phyloP scores from a whole-genome alignment of 2,888 invertebrate species.

The Dyspetes luteomarginatus region DNA sequence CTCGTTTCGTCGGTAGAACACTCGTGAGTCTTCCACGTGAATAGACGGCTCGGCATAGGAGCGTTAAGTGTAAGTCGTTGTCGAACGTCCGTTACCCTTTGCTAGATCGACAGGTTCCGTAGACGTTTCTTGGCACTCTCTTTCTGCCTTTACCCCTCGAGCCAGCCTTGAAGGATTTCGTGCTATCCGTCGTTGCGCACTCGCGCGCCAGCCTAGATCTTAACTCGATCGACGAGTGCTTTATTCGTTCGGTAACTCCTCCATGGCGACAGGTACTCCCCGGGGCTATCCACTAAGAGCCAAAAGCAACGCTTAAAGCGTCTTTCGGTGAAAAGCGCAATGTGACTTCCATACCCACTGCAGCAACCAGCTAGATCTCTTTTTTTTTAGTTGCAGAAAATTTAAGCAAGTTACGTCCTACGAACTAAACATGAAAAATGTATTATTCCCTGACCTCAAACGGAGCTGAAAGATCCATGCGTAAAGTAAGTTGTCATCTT shows the following conservation, averaged over 20 bases:
- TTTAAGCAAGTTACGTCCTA: too few relatives aligned
- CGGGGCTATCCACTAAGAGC: slow-evolving; percentile 3
- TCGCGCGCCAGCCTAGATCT: slow-evolving; percentile 23
- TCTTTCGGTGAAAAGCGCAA: neutral
- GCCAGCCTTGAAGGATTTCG: slow-evolving; percentile 8
- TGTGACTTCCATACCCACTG: too few relatives aligned
- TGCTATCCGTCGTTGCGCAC: slow-evolving; percentile 33
- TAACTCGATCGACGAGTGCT: slow-evolving; percentile 44
- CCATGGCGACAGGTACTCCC: slow-evolving; percentile 26
- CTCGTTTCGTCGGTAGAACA: slow-evolving; percentile 64
- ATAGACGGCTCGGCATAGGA: slow-evolving; percentile 69
- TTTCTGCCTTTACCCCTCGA: slow-evolving; percentile 14
- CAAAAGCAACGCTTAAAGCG: neutral
- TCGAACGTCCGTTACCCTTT: slow-evolving; percentile 77
- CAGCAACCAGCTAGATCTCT: too few relatives aligned
- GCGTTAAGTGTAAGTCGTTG: slow-evolving; percentile 80
- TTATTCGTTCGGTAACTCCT: slow-evolving; percentile 15
- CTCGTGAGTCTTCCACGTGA: slow-evolving; percentile 76
- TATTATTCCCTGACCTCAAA: too few relatives aligned
- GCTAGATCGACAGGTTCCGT: slow-evolving; percentile 77
- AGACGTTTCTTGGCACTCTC: slow-evolving; percentile 59
- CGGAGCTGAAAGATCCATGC: too few relatives aligned
- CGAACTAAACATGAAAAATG: too few relatives aligned
- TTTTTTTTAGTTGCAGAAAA: too few relatives aligned
- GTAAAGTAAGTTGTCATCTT: too few relatives aligned